A percentile compares a stretch with the other conserved stretches of the same genome.
Conservation (phyloP, 2,113 vertebrate species). For the Elanus axillaris region DNA sequence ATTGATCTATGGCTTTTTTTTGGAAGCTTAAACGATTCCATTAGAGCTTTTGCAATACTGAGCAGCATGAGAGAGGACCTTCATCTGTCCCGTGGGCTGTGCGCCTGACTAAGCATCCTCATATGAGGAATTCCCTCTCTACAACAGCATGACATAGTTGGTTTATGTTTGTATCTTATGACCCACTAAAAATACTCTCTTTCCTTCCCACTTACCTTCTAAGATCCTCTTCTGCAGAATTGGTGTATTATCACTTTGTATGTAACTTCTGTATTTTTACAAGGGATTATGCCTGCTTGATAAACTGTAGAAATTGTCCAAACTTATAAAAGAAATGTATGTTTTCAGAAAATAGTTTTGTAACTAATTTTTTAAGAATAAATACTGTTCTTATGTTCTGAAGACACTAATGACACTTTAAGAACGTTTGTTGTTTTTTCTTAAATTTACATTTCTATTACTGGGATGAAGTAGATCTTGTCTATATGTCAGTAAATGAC, state of each 20-base stretch:
- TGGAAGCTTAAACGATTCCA: not conserved
- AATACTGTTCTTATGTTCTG: not conserved
- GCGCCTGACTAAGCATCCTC: not conserved
- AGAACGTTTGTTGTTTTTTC: not conserved
- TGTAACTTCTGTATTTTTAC: not conserved
- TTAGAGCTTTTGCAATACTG: not conserved
- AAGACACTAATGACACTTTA: not conserved
- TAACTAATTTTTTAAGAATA: not conserved
- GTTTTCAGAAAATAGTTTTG: not conserved
- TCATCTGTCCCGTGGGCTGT: not conserved
- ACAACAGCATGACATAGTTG: not conserved
- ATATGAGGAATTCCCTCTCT: conserved; percentile 29
- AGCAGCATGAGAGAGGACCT: not conserved
- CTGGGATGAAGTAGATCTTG: not conserved
- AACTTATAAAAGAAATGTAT: not conserved
- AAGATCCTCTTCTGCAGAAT: not conserved
- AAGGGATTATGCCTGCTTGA: not conserved
- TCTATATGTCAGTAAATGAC: not conserved
- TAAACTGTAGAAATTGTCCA: not conserved
- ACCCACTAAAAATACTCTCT: conserved; percentile 8
- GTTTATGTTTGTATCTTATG: conserved; percentile 20
- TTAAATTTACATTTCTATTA: not conserved
- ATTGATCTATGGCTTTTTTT: not conserved
- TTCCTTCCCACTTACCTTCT: not conserved
- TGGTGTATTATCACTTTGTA: not conserved